Evolutionary conservation across 1,140 invertebrate genomes (phyloP).

Genomic region (Dendrolimus kikuchii): DNA sequence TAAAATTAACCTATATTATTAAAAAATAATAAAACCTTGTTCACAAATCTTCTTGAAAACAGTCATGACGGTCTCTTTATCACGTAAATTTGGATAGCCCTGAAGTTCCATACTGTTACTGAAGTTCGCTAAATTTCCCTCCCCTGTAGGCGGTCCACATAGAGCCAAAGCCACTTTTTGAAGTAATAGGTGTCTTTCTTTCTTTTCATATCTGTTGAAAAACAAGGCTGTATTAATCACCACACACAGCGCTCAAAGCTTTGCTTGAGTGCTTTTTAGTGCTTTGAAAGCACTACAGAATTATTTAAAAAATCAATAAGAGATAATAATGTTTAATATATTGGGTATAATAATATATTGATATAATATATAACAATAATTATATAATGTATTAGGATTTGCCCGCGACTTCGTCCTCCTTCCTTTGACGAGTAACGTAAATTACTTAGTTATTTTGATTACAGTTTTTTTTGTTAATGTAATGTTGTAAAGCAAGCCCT

Average conservation of each 20-base stretch:
- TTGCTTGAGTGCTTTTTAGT: no score
- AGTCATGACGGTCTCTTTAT: conserved; percentile 8
- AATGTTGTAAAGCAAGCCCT: no score
- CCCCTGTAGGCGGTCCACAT: conserved; percentile 13
- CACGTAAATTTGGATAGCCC: conserved; percentile 8
- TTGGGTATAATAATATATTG: no score
- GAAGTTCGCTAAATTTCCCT: conserved; percentile 10
- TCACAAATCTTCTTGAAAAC: conserved; percentile 15
- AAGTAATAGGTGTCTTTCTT: conserved; percentile 9
- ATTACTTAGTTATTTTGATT: no score
- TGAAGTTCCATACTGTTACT: conserved; percentile 9
- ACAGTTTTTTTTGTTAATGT: no score
- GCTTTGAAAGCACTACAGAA: neutral
- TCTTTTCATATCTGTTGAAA: conserved; percentile 11
- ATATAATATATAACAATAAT: no score
- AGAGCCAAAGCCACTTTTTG: conserved; percentile 15
- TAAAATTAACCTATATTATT: no score
- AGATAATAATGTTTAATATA: no score
- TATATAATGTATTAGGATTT: no score
- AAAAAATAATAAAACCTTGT: conserved; percentile 10
- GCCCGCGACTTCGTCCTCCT: no score
- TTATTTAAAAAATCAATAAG: neutral
- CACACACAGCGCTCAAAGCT: neutral
- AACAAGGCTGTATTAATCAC: neutral
- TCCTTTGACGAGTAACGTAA: no score